These are phyloP conservation scores for Megathymus violae DNA, from an alignment of 1,140 invertebrate genomes.

Conservation along the genomic window DNA sequence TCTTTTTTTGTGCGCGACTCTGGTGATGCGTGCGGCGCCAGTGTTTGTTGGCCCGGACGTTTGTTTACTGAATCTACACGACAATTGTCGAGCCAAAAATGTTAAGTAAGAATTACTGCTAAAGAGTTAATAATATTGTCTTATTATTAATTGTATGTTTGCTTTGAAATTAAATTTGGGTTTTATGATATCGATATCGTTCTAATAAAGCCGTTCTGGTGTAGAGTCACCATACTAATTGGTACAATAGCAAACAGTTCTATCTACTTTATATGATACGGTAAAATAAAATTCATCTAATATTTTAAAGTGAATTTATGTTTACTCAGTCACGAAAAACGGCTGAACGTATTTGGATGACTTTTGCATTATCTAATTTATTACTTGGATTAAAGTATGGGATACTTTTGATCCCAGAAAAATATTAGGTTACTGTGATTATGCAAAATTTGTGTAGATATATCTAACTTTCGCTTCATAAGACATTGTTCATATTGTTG, in stretches of 20 bases:
- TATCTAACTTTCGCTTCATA: too few relatives aligned
- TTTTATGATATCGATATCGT: not conserved
- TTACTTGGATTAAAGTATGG: too few relatives aligned
- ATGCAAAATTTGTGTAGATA: too few relatives aligned
- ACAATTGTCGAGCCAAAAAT: conserved; percentile 8
- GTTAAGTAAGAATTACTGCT: conserved; percentile 1
- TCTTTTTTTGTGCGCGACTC: not conserved
- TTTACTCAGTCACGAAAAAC: too few relatives aligned
- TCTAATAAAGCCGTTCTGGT: not conserved
- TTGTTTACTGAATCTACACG: conserved; percentile 20
- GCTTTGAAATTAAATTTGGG: not conserved
- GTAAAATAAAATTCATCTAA: too few relatives aligned
- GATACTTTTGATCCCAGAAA: too few relatives aligned
- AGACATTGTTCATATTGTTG: too few relatives aligned
- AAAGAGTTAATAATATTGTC: not conserved
- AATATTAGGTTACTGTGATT: too few relatives aligned
- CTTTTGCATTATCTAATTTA: too few relatives aligned
- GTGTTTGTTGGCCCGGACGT: conserved; percentile 9
- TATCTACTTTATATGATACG: too few relatives aligned
- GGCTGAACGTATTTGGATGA: too few relatives aligned
- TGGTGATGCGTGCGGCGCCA: conserved; percentile 21
- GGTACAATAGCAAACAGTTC: not conserved
- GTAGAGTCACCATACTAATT: not conserved
- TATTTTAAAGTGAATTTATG: too few relatives aligned
- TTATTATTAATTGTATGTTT: not conserved